Evolutionary conservation across 2,797 vertebrate genomes (phyloP).

Genomic region (Takifugu rubripes): DNA sequence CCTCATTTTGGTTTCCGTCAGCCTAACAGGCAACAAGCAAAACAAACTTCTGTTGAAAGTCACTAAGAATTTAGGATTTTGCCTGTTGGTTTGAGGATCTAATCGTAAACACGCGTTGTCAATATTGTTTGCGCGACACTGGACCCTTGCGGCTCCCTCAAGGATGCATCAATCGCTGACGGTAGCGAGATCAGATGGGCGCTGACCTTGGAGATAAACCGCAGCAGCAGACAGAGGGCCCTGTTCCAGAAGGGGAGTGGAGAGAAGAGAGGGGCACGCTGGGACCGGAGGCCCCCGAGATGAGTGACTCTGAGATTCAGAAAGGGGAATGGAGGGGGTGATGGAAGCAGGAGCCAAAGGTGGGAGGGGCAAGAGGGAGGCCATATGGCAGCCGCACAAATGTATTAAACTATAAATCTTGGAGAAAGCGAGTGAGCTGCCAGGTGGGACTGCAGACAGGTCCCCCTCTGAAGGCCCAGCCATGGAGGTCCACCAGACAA

Average conservation of each 20-base stretch:
- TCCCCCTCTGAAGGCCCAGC: constrained; percentile 43
- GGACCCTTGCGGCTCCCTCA: constrained; percentile 49
- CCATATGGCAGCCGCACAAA: constrained; percentile 76
- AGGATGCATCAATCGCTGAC: constrained; percentile 74
- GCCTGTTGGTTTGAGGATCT: constrained; percentile 6
- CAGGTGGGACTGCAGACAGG: constrained; percentile 58
- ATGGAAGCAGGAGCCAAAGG: constrained; percentile 38
- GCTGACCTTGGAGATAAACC: constrained; percentile 81
- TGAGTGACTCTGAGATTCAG: constrained; percentile 66
- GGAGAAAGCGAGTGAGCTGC: constrained; percentile 55
- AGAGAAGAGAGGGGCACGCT: constrained; percentile 39
- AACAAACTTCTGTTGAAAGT: constrained; percentile 38
- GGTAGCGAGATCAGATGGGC: constrained; percentile 78
- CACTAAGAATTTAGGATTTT: constrained; percentile 22
- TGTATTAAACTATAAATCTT: constrained; percentile 79
- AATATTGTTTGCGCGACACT: constrained; percentile 54
- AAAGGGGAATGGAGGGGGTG: constrained; percentile 34
- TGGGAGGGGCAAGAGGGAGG: constrained; percentile 46
- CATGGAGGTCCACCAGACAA: constrained; percentile 1
- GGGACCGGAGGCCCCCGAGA: constrained; percentile 67
- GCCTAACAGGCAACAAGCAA: constrained; percentile 22
- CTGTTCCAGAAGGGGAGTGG: constrained; percentile 41
- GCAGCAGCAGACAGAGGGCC: constrained; percentile 39
- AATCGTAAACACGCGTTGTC: constrained; percentile 24
- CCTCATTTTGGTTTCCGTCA: not conserved